Percentiles rank a stretch among this genome's conserved stretches.
Conservation (phyloP, 1,140 invertebrate species). For the Pseudomyrmex sp. region DNA sequence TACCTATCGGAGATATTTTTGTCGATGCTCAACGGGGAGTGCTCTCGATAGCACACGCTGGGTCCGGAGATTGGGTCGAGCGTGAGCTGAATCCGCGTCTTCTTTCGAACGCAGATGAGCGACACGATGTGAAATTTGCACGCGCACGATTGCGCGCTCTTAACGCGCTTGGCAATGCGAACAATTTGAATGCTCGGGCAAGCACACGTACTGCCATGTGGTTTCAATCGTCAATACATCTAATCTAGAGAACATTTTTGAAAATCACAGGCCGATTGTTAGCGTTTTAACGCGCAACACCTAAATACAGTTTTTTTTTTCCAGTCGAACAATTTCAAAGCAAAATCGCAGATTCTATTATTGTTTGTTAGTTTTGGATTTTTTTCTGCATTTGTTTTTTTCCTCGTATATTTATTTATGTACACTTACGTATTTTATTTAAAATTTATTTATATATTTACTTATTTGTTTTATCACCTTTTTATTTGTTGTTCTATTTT, state of each 20-base stretch:
- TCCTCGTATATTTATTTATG: too few relatives aligned
- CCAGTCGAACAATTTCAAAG: neutral
- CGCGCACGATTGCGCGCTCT: constrained; percentile 24
- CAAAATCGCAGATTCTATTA: neutral
- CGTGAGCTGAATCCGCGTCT: constrained; percentile 53
- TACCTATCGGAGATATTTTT: constrained; percentile 49
- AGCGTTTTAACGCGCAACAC: neutral
- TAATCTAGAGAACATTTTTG: constrained; percentile 43
- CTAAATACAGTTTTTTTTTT: neutral
- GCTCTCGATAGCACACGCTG: neutral
- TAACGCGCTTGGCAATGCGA: neutral
- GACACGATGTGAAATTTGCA: constrained; percentile 40
- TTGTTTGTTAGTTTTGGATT: too few relatives aligned
- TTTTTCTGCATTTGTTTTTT: too few relatives aligned
- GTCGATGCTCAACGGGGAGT: constrained; percentile 17
- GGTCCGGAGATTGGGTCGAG: constrained; percentile 49
- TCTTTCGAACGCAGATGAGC: constrained; percentile 18
- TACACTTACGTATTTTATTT: too few relatives aligned
- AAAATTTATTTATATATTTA: too few relatives aligned
- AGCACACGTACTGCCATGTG: constrained; percentile 13
- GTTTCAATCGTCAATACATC: constrained; percentile 22
- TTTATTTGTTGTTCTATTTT: too few relatives aligned
- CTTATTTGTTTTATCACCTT: too few relatives aligned
- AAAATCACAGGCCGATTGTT: constrained; percentile 47
- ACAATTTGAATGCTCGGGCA: constrained; percentile 34